phyloP scores from a whole-genome alignment of 2,888 invertebrate genomes.

The Electrophaes corylata region DNA sequence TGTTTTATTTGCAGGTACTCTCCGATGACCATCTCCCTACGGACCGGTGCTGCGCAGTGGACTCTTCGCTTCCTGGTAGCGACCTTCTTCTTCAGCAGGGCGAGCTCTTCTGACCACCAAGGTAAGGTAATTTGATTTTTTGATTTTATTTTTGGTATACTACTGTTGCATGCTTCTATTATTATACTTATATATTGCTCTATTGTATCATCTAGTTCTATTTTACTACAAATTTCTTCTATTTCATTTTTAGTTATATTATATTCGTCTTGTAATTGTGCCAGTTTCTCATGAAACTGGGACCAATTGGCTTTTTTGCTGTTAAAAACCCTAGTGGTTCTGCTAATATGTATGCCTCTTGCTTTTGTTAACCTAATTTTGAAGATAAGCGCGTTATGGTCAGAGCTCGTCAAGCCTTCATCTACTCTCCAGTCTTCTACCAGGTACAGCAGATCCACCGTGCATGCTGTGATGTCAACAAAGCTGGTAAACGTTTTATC shows the following conservation, averaged over 20 bases:
- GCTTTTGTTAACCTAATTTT: not conserved
- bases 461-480: too few species aligned
- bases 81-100: not conserved
- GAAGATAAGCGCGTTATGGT: too few species aligned
- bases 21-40: too few species aligned
- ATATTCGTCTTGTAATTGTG: slow-evolving; percentile 12
- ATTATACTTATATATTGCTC: slow-evolving; percentile 1
- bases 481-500: too few species aligned
- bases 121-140: slow-evolving; percentile 17
- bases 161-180: slow-evolving; percentile 2
- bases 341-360: too few species aligned
- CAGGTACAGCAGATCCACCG: too few species aligned
- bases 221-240: slow-evolving; percentile 9
- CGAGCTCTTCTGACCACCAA: slow-evolving; percentile 21
- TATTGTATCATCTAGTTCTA: slow-evolving; percentile 4
- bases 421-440: too few species aligned
- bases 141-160: slow-evolving; percentile 11
- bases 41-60: too few species aligned
- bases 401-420: too few species aligned
- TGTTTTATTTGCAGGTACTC: too few species aligned
- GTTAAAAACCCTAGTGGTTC: not conserved
- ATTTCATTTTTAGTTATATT: slow-evolving; percentile 4
- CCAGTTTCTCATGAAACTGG: too few species aligned
- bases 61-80: too few species aligned
- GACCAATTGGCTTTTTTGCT: not conserved